These are phyloP conservation scores for Chanos chanos DNA, from an alignment of 2,797 vertebrate species.

Conservation along the genomic window DNA sequence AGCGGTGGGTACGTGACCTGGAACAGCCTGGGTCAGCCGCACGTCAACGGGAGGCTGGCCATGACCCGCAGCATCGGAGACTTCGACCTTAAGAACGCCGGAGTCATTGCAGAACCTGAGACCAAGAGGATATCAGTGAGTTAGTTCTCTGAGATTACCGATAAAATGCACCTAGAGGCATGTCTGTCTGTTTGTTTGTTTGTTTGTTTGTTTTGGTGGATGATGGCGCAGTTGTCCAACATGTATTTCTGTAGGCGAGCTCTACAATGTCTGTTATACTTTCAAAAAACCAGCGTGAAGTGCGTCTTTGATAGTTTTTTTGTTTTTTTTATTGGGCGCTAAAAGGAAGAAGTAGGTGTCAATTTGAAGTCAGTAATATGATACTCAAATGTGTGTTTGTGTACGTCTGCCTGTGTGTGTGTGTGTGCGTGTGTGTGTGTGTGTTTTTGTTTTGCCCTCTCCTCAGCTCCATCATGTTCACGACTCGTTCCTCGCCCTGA, in stretches of 20 bases:
- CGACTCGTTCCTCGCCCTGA: slow-evolving; percentile 91
- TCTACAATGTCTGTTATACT: too few relatives aligned
- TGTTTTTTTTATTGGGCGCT: too few relatives aligned
- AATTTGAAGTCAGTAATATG: too few relatives aligned
- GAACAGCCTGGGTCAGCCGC: slow-evolving; percentile 95
- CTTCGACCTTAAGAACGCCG: slow-evolving; percentile 87
- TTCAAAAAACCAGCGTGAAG: too few relatives aligned
- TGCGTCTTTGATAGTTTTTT: too few relatives aligned
- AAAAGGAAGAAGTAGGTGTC: too few relatives aligned
- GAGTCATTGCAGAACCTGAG: slow-evolving; percentile 94
- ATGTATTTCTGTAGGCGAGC: too few relatives aligned
- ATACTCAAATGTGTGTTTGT: not conserved
- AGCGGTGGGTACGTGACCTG: slow-evolving; percentile 90
- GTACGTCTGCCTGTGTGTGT: not conserved
- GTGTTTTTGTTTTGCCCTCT: slow-evolving; percentile 5
- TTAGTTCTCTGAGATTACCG: not conserved
- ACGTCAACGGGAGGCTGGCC: slow-evolving; percentile 92
- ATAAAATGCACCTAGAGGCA: too few relatives aligned
- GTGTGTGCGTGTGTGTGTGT: not conserved
- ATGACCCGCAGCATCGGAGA: slow-evolving; percentile 98
- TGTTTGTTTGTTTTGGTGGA: too few relatives aligned
- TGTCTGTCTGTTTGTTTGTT: too few relatives aligned
- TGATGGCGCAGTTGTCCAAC: too few relatives aligned
- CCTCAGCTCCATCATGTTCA: slow-evolving; percentile 84
- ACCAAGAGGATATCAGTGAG: slow-evolving; percentile 83